Percentiles rank a stretch among this genome's conserved stretches.
Conservation (phyloP, 1,140 invertebrate genomes). For the Copidosoma floridanum region DNA sequence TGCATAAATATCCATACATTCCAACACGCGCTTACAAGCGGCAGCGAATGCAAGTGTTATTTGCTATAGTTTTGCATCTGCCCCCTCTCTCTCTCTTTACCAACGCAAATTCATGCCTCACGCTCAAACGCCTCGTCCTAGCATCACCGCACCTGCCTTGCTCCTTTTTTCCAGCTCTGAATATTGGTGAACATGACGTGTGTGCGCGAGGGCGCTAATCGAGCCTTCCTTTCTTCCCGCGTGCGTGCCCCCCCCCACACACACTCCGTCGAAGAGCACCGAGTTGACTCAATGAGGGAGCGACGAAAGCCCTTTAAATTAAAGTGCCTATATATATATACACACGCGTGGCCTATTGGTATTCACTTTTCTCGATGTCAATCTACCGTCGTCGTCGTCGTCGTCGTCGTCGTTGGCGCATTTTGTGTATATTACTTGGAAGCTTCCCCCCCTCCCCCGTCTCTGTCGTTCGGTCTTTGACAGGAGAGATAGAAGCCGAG, state of each 20-base stretch:
- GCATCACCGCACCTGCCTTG: no score
- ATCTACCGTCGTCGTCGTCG: not conserved
- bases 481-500: not conserved
- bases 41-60: no score
- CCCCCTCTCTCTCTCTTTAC: not conserved
- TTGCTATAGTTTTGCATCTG: not conserved
- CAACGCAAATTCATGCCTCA: not conserved
- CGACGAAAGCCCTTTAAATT: constrained; percentile 15
- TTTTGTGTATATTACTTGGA: no score
- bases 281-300: no score
- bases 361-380: constrained; percentile 29
- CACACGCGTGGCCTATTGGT: no score
- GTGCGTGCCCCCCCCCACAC: not conserved
- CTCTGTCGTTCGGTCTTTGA: constrained; percentile 7
- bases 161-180: not conserved
- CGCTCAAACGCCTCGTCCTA: not conserved
- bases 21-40: no score
- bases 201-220: no score
- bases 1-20: constrained; percentile 30
- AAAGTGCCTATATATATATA: no score
- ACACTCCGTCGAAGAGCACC: no score
- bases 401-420: not conserved
- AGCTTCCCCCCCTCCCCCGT: not conserved
- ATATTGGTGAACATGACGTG: no score
- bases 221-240: not conserved